Evolutionary conservation across 2,113 vertebrate species (phyloP).

Genomic region (Caranx ignobilis): DNA sequence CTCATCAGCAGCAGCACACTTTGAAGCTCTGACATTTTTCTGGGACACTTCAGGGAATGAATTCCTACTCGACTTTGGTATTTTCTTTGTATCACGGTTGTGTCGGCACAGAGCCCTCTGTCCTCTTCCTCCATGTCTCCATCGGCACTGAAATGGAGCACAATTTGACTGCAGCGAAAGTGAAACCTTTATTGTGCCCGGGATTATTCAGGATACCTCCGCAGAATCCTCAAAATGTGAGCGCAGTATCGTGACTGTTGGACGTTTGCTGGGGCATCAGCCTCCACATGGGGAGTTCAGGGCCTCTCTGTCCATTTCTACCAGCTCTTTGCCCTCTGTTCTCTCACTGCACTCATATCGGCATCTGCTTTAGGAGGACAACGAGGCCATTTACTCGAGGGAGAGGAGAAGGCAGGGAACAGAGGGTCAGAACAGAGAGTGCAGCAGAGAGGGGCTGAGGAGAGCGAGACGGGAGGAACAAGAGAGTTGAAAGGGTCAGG

Average conservation of each 20-base stretch:
- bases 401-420: slow-evolving; percentile 21
- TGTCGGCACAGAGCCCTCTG: neutral
- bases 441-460: slow-evolving; percentile 9
- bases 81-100: slow-evolving; percentile 9
- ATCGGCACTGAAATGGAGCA: slow-evolving; percentile 15
- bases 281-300: slow-evolving; percentile 20
- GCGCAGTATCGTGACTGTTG: slow-evolving; percentile 8
- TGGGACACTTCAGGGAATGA: slow-evolving; percentile 18
- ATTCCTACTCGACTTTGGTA: slow-evolving; percentile 14
- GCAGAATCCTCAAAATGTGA: slow-evolving; percentile 49
- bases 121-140: slow-evolving; percentile 18
- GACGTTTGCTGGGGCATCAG: slow-evolving; percentile 24
- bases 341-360: slow-evolving; percentile 29
- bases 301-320: slow-evolving; percentile 37
- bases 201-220: slow-evolving; percentile 36
- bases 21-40: slow-evolving; percentile 53
- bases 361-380: slow-evolving; percentile 55
- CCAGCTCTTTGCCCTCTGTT: slow-evolving; percentile 24
- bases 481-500: slow-evolving; percentile 34
- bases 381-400: slow-evolving; percentile 49
- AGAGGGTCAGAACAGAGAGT: slow-evolving; percentile 38
- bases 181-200: neutral
- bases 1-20: slow-evolving; percentile 10
- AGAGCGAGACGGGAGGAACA: neutral
- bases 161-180: slow-evolving; percentile 26